phyloP scores from a whole-genome alignment of 2,113 vertebrate species.

The Chaetops frenatus region DNA sequence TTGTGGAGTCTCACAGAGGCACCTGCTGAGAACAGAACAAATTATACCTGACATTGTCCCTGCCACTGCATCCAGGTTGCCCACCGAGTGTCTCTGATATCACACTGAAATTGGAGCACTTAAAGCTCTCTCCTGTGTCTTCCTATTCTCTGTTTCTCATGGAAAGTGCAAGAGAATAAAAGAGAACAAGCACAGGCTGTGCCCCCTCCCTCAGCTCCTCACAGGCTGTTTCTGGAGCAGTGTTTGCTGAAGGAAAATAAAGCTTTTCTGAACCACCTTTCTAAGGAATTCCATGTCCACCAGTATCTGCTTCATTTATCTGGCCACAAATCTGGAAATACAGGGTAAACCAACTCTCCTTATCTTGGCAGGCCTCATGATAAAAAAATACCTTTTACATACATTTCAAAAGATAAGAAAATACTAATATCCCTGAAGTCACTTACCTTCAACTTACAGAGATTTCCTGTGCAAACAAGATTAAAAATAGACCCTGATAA shows the following conservation, averaged over 20 bases:
- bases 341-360: neutral
- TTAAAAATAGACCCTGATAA: neutral
- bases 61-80: neutral
- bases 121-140: neutral
- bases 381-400: slow-evolving; percentile 1
- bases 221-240: neutral
- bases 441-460: neutral
- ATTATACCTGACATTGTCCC: neutral
- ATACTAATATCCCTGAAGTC: neutral
- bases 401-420: slow-evolving; percentile 26
- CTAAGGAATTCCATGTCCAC: neutral
- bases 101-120: accelerated
- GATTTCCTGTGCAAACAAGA: neutral
- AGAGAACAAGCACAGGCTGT: neutral
- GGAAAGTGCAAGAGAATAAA: neutral
- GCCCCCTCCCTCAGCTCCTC: neutral
- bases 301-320: neutral
- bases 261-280: neutral
- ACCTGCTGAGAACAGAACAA: neutral
- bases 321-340: neutral
- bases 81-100: accelerated
- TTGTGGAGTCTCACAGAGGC: accelerated
- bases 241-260: neutral
- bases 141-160: too few species aligned
- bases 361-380: neutral